A percentile compares a stretch with the other conserved stretches of the same genome.
Evolutionary conservation across 2,797 vertebrate genomes (phyloP).

Genomic region (Bucorvus abyssinicus): DNA sequence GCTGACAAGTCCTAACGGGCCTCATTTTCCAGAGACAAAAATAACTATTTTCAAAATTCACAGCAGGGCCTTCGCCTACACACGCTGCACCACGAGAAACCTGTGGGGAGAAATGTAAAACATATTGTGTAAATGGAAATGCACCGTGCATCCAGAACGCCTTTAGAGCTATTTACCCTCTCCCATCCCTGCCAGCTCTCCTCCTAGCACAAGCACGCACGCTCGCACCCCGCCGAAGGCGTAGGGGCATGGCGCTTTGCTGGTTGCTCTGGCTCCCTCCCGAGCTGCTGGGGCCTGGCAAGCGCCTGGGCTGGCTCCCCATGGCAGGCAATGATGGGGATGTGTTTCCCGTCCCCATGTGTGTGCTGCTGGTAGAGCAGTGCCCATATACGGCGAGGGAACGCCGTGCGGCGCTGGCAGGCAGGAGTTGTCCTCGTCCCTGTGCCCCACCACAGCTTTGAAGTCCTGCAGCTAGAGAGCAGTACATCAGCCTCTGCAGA

Average conservation of each 20-base stretch:
- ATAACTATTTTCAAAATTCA: slow-evolving; percentile 85
- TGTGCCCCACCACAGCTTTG: fast-evolving
- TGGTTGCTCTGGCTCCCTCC: not conserved
- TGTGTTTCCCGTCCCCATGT: not conserved
- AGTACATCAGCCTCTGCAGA: not conserved
- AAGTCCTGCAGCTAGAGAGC: not conserved
- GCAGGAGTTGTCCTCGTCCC: fast-evolving
- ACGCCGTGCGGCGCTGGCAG: fast-evolving
- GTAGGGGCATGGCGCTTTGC: not conserved
- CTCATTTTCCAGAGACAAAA: slow-evolving; percentile 83
- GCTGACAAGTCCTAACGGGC: slow-evolving; percentile 81
- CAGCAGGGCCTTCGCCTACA: slow-evolving; percentile 83
- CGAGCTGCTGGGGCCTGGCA: not conserved
- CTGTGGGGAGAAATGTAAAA: slow-evolving; percentile 77
- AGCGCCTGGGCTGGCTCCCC: not conserved
- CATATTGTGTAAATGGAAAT: slow-evolving; percentile 73
- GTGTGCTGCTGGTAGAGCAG: not conserved
- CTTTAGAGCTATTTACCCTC: slow-evolving; percentile 45
- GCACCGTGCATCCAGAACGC: slow-evolving; percentile 39
- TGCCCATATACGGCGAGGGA: not conserved
- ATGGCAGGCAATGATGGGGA: not conserved
- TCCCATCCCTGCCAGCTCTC: not conserved
- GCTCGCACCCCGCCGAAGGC: not conserved
- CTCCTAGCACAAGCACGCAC: not conserved
- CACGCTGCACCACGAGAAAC: slow-evolving; percentile 77